A percentile compares a stretch with the other conserved stretches of the same genome.
These are phyloP conservation scores for Oryzias sinensis DNA, from an alignment of 2,797 vertebrate genomes.

Conservation along the genomic window DNA sequence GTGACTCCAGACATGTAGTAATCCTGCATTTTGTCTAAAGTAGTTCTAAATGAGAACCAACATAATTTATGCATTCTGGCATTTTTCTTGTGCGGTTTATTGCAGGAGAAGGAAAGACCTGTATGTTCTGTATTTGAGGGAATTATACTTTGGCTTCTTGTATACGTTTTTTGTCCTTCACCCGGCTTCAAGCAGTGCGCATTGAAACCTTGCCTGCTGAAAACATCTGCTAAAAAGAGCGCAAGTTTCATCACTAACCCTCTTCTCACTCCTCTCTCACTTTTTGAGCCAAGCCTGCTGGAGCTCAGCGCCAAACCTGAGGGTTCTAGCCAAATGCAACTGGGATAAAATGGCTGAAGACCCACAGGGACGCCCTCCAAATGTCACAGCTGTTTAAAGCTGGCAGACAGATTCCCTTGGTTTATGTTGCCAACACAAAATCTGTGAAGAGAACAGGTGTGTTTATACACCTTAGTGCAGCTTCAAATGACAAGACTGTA, in stretches of 20 bases:
- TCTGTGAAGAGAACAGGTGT: constrained; percentile 58
- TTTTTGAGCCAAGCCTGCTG: constrained; percentile 55
- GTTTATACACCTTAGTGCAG: constrained; percentile 42
- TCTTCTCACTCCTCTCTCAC: constrained; percentile 37
- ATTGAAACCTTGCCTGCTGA: constrained; percentile 2
- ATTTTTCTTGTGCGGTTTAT: too few species aligned
- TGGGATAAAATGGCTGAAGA: constrained; percentile 73
- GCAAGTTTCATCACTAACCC: constrained; percentile 37
- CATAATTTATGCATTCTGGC: too few species aligned
- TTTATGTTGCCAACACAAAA: constrained; percentile 55
- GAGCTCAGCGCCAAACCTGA: constrained; percentile 63
- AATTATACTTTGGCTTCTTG: constrained; percentile 17
- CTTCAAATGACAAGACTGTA: constrained; percentile 16
- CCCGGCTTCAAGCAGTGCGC: constrained; percentile 8
- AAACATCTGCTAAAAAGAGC: constrained; percentile 18
- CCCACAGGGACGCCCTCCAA: constrained; percentile 73
- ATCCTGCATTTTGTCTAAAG: too few species aligned
- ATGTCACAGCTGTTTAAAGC: constrained; percentile 80
- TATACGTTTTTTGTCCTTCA: neutral
- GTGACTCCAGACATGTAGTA: too few species aligned
- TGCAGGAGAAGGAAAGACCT: neutral
- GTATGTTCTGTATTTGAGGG: constrained; percentile 4
- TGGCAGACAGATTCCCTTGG: constrained; percentile 54
- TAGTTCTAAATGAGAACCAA: too few species aligned
- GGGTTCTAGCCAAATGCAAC: constrained; percentile 67